Evolutionary conservation across 2,797 vertebrate genomes (phyloP).

Genomic region (Aulostomus chinensis): DNA sequence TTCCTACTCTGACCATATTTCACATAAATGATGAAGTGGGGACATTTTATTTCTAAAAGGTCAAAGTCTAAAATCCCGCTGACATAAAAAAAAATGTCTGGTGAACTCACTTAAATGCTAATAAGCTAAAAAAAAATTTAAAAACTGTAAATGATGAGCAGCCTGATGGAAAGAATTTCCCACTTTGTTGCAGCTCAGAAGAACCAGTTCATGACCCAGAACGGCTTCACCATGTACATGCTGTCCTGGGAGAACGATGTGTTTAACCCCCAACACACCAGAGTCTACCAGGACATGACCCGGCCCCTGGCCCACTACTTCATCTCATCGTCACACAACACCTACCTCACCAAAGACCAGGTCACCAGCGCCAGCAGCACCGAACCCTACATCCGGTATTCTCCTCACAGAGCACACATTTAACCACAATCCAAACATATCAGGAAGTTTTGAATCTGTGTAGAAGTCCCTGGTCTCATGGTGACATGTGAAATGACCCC

Average conservation of each 20-base stretch:
- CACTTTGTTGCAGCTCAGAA: constrained; percentile 71
- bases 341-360: constrained; percentile 94
- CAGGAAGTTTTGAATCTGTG: too few species aligned
- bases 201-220: constrained; percentile 88
- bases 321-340: constrained; percentile 88
- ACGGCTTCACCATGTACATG: constrained; percentile 96
- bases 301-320: constrained; percentile 91
- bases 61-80: too few species aligned
- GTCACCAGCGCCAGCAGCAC: constrained; percentile 93
- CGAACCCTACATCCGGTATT: constrained; percentile 92
- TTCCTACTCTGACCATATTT: too few species aligned
- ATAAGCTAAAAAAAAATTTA: too few species aligned
- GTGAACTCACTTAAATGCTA: too few species aligned
- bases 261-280: constrained; percentile 83
- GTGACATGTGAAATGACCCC: too few species aligned
- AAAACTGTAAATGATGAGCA: neutral
- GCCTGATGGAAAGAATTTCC: neutral
- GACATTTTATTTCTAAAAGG: too few species aligned
- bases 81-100: too few species aligned
- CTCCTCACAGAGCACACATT: neutral
- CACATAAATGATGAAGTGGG: too few species aligned
- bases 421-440: too few species aligned
- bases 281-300: constrained; percentile 91
- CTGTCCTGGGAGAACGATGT: constrained; percentile 88
- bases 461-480: too few species aligned